Evolutionary conservation across 2,113 vertebrate genomes (phyloP).

Genomic region (Tricholaema leucomelas): DNA sequence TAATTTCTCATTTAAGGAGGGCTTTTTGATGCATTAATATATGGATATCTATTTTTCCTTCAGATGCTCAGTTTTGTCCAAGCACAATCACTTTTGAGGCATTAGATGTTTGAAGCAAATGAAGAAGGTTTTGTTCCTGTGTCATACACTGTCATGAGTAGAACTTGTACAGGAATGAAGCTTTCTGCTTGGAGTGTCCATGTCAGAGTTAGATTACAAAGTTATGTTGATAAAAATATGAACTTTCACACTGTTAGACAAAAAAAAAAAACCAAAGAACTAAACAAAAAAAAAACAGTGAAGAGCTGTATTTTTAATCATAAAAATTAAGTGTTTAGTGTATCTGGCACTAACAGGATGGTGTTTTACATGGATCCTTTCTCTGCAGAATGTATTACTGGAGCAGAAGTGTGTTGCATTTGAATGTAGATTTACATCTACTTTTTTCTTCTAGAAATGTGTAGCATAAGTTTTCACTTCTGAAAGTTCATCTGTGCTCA

Average conservation of each 20-base stretch:
- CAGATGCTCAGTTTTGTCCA: neutral
- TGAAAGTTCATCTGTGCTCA: neutral
- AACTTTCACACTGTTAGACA: neutral
- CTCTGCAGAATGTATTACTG: neutral
- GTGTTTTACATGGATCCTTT: neutral
- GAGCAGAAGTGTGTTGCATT: neutral
- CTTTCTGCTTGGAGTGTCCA: neutral
- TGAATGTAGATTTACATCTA: neutral
- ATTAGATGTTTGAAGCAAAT: neutral
- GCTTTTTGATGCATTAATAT: neutral
- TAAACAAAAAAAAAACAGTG: neutral
- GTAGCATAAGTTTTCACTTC: neutral
- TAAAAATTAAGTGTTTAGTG: neutral
- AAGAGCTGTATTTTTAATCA: neutral
- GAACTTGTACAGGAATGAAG: neutral
- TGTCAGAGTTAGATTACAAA: neutral
- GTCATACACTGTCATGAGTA: neutral
- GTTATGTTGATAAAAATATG: neutral
- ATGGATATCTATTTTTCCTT: neutral
- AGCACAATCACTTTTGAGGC: neutral
- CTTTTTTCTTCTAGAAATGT: neutral
- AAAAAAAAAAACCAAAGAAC: too few relatives aligned
- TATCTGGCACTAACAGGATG: neutral
- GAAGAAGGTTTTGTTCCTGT: neutral
- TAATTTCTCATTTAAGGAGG: neutral